These are phyloP conservation scores for Crax fasciolata DNA, from an alignment of 2,797 vertebrate species.

Conservation along the genomic window DNA sequence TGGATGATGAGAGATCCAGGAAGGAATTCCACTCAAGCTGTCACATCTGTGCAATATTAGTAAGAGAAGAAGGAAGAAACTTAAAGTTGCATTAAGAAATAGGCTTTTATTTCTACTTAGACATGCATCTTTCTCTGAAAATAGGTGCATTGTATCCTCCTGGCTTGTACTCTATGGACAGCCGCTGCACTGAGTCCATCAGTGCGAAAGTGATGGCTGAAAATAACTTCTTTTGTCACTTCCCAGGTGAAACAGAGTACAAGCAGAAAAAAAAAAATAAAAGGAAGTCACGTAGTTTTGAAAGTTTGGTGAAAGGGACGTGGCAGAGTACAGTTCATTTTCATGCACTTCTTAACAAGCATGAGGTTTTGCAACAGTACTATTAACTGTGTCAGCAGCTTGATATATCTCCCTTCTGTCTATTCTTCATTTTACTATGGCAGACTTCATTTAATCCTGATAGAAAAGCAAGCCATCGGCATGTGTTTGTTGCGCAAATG, in stretches of 20 bases:
- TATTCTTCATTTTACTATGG: neutral
- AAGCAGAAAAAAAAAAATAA: neutral
- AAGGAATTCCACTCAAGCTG: slow-evolving; percentile 24
- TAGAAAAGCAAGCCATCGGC: neutral
- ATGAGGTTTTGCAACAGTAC: neutral
- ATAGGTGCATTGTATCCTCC: neutral
- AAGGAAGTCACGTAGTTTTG: neutral
- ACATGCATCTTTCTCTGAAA: neutral
- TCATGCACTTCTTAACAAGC: neutral
- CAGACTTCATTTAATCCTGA: neutral
- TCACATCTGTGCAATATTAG: slow-evolving; percentile 36
- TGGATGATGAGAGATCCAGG: neutral
- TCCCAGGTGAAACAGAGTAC: neutral
- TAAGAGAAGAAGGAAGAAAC: slow-evolving; percentile 9
- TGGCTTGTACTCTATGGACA: neutral
- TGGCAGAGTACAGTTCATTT: neutral
- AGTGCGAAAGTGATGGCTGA: neutral
- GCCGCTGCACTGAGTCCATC: neutral
- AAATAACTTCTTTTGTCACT: neutral
- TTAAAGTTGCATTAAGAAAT: neutral
- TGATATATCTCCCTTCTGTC: neutral
- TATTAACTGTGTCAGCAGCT: neutral
- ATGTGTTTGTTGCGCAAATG: neutral
- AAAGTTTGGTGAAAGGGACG: neutral
- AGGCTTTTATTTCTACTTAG: neutral